Evolutionary conservation across 2,113 vertebrate species (phyloP).

Genomic region (Polypterus senegalus): DNA sequence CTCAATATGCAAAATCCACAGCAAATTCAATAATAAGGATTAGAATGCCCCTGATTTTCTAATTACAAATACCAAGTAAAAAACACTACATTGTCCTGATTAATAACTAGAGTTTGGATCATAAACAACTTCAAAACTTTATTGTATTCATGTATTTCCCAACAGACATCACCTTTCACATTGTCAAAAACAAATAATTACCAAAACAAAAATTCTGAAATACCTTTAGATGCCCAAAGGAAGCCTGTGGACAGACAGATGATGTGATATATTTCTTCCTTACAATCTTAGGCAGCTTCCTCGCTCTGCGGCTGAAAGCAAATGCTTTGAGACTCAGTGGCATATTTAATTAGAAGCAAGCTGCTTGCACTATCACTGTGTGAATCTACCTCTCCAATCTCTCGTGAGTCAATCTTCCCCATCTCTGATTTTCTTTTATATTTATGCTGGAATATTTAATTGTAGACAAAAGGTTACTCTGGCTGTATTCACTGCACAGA

Average conservation of each 20-base stretch:
- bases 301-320: constrained; percentile 93
- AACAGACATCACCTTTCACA: constrained; percentile 58
- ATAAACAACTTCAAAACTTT: constrained; percentile 47
- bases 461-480: constrained; percentile 99
- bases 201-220: constrained; percentile 58
- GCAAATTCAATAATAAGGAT: too few species aligned
- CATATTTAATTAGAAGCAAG: constrained; percentile 99
- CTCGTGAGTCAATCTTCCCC: constrained; percentile 99
- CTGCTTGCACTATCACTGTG: constrained; percentile 97
- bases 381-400: constrained; percentile 99
- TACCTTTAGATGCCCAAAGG: constrained; percentile 98
- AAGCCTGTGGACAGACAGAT: constrained; percentile 91
- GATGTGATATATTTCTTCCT: constrained; percentile 94
- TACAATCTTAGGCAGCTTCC: constrained; percentile 91
- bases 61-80: constrained; percentile 8
- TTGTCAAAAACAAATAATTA: constrained; percentile 64
- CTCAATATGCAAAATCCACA: too few species aligned
- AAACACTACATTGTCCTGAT: constrained; percentile 34
- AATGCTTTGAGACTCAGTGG: constrained; percentile 96
- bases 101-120: constrained; percentile 42
- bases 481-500: constrained; percentile 98
- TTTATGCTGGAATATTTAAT: constrained; percentile 99
- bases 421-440: constrained; percentile 99
- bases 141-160: constrained; percentile 47
- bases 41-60: too few species aligned